Base-by-base conservation (phyloP, 2,113 vertebrate species). In the Calonectris borealis region DNA sequence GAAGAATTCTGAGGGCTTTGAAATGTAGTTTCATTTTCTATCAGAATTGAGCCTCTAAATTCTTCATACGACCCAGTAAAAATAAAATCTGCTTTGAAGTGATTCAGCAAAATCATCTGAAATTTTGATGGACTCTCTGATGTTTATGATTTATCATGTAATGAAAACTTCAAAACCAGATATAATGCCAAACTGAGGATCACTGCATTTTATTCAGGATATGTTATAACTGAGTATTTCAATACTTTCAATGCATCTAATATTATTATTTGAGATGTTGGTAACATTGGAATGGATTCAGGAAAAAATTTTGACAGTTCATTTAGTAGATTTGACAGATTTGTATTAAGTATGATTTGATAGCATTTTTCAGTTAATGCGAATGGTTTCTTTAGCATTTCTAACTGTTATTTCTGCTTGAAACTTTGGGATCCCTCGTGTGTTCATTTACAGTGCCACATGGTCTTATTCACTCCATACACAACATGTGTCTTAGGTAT, bases 31-130 rank as follows among this genome's bases (percentile, higher is more conserved):
- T 84, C 2, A 29, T 94, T 79, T 90, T 79, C 34, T 71, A 1
- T 85, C 10, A 52, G 52, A 79, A 48, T 1, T 75, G 9, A 68
- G 9, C 22, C 12, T 79, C 32, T n/a, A n/a, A 75, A 87, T 78
- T 89, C 34, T 87, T 91, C 9, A 4, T 75, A 24, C 21, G 64
- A 60, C 6, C 16, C 26, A 25, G 38, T 64, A 75, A 90, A 91
- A 71, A 42, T 29, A 90, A 71, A 82, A 85, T 75, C 27, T 73
- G 9, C 24, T 91, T 89, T 84, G 42, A 94, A 88, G 44, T 77
- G 9, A 52, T 51, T 69, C 32, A 83, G 16, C 31, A 66, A 57
- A 91, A 73, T 84, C 3, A 65, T 73, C 17, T 73, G 58, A 69
- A 44, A 72, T 91, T 71, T 76, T 83, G 24, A 40, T 61, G 25